A percentile compares a stretch with the other conserved stretches of the same genome.
phyloP scores from a whole-genome alignment of 2,113 vertebrate species.

The Microtus pennsylvanicus region DNA sequence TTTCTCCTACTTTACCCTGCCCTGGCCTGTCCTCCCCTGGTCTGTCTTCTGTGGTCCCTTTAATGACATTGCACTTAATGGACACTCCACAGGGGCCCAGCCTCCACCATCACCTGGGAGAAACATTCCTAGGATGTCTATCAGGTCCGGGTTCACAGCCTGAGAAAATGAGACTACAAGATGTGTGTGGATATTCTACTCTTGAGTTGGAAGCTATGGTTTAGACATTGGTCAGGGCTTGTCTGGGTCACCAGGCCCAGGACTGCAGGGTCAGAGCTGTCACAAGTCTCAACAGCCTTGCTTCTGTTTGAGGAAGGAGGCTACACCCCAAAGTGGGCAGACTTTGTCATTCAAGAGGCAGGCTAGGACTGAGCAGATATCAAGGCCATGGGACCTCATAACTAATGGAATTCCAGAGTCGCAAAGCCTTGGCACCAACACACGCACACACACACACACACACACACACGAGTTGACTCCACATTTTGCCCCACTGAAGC shows the following conservation, averaged over 20 bases:
- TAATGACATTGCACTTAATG: neutral
- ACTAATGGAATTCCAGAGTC: neutral
- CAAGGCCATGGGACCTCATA: neutral
- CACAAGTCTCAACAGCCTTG: neutral
- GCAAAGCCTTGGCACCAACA: accelerated
- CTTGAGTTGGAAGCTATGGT: neutral
- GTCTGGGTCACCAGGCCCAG: neutral
- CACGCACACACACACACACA: neutral
- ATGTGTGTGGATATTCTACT: neutral
- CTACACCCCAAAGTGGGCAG: neutral
- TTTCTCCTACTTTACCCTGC: neutral
- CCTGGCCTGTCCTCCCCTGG: accelerated
- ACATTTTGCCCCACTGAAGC: accelerated
- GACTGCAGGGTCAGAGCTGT: neutral
- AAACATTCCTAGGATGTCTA: neutral
- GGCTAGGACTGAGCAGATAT: neutral
- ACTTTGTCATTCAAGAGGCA: accelerated
- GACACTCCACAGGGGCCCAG: neutral
- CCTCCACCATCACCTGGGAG: neutral
- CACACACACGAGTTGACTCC: neutral
- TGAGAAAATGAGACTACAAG: neutral
- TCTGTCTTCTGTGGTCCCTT: neutral
- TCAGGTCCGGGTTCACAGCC: neutral
- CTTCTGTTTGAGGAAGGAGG: neutral
- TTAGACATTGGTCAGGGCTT: neutral